Base-by-base conservation (phyloP, 2,797 vertebrate species). In the Columba guinea region DNA sequence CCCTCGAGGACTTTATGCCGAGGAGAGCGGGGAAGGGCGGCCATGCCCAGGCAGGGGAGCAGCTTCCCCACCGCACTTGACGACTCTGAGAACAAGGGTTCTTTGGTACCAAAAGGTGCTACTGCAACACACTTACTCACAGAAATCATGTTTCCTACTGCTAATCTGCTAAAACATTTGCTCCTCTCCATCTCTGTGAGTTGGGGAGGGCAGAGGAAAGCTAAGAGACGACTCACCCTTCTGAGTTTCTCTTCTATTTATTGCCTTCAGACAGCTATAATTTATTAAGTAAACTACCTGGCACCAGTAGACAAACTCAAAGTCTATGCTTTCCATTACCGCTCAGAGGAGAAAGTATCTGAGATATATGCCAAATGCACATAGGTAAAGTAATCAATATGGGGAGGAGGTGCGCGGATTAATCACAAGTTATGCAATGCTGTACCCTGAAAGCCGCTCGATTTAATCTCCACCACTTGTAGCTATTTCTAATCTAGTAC, bases 231-330 rank as follows among this genome's bases (percentile, higher is more conserved):
- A 19, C 14, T 56, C 92, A 92, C 67, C 65, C 76, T 63, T 67
- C 95, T 95, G 83, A 65, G 93, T 94, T 93, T 80, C 28, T 59
- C 27, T 94, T 79, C 81, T 93, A 75, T 94, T 81, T 96, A 96
- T 92, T 84, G 84, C 93, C 90, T 93, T 85, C 87, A 96, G 95
- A 82, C 37, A 46, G 71, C 90, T 89, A 91, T 97, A 96, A 97
- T 97, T 98, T 97, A 97, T 95, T 89, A 96, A 97, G 93, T 95
- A 95, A 97, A 95, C 96, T 93, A 92, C 79, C 82, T 93, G 96
- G 96, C 97, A 97, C 97, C 89, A 81, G 68, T 17, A 79, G 60
- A 94, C 87, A 77, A 95, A 74, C 76, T 96, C 93, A 26, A 75
- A 97, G 93, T 94, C 96, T 96, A 74, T 26, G n/a, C 80, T 94